phyloP scores from a whole-genome alignment of 1,140 invertebrate genomes.

The Drosophila setifemur region DNA sequence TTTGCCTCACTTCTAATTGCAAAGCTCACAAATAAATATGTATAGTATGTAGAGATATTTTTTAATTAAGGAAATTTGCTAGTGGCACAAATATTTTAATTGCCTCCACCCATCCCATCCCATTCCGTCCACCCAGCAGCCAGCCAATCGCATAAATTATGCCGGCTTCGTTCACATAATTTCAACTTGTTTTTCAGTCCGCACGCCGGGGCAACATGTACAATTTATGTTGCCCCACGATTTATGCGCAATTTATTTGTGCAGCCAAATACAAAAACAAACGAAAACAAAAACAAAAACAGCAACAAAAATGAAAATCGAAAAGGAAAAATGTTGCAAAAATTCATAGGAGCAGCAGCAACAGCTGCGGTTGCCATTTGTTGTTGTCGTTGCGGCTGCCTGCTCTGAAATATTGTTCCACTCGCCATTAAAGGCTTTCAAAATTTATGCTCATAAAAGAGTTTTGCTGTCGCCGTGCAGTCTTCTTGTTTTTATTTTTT shows the following conservation, averaged over 20 bases:
- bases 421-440: constrained; percentile 72
- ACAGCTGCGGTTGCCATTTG: constrained; percentile 68
- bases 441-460: constrained; percentile 76
- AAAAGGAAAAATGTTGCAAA: constrained; percentile 40
- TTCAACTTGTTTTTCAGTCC: constrained; percentile 66
- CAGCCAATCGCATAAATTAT: constrained; percentile 56
- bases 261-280: constrained; percentile 58
- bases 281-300: not conserved
- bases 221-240: constrained; percentile 77
- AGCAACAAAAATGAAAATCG: constrained; percentile 2
- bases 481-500: constrained; percentile 29
- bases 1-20: constrained; percentile 3
- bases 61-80: constrained; percentile 71
- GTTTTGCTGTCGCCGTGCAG: constrained; percentile 31
- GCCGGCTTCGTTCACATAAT: constrained; percentile 64
- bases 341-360: constrained; percentile 37
- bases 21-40: constrained; percentile 25
- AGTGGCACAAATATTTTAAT: constrained; percentile 71
- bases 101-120: constrained; percentile 46
- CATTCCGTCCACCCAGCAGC: not conserved
- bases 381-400: constrained; percentile 39
- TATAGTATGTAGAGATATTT: constrained; percentile 34
- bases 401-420: constrained; percentile 50
- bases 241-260: constrained; percentile 80
- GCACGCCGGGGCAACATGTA: constrained; percentile 70